Evolutionary conservation across 2,797 vertebrate species (phyloP).

Genomic region (Sciurus carolinensis): DNA sequence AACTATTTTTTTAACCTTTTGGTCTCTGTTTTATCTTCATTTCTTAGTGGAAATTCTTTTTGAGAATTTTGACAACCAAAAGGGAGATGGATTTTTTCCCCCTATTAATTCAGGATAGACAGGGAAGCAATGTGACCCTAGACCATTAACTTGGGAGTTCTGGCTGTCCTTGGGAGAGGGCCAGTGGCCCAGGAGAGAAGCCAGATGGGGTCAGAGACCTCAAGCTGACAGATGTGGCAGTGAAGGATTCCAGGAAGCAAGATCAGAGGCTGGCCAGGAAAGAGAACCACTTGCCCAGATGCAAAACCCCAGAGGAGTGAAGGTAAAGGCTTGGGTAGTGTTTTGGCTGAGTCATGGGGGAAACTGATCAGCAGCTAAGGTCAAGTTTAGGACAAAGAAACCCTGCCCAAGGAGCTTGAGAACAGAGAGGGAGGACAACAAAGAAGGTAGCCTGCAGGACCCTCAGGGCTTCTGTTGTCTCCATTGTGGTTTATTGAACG

Average conservation of each 20-base stretch:
- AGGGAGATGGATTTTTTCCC: conserved; percentile 65
- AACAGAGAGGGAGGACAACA: conserved; percentile 6
- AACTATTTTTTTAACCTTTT: conserved; percentile 17
- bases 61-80: conserved; percentile 68
- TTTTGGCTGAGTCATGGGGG: conserved; percentile 82
- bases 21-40: conserved; percentile 38
- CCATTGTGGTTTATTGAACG: background rate
- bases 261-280: conserved; percentile 79
- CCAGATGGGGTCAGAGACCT: conserved; percentile 84
- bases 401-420: background rate
- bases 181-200: conserved; percentile 78
- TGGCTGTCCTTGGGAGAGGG: conserved; percentile 82
- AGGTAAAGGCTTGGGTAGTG: conserved; percentile 78
- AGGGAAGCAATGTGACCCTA: conserved; percentile 74
- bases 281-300: conserved; percentile 78
- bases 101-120: conserved; percentile 72
- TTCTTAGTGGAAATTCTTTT: conserved; percentile 70
- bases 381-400: conserved; percentile 77
- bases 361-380: conserved; percentile 72
- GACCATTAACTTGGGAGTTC: conserved; percentile 77
- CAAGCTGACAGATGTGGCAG: conserved; percentile 85
- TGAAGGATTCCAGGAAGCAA: conserved; percentile 82
- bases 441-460: background rate
- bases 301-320: conserved; percentile 76
- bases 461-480: background rate